Percentiles rank a stretch among this genome's conserved stretches.
These are phyloP conservation scores for Zosterops borbonicus DNA, from an alignment of 2,113 vertebrate genomes.

Conservation along the genomic window DNA sequence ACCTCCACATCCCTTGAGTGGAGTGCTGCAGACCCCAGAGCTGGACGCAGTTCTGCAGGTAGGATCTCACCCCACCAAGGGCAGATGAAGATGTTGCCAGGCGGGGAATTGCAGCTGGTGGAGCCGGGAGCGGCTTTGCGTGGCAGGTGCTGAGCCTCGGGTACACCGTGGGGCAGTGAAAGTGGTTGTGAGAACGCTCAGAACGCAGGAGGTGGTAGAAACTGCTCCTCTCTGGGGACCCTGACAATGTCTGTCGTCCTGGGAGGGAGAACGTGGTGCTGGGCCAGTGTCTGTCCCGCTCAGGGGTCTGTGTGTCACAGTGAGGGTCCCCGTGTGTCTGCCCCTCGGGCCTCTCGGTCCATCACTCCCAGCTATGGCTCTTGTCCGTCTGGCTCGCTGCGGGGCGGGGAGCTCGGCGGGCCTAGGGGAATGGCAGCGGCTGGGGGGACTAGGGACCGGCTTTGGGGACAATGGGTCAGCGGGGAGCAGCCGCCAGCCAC, in stretches of 20 bases:
- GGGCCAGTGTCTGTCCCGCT: neutral
- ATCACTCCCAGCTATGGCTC: too few species aligned
- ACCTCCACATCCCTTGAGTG: neutral
- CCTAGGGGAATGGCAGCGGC: neutral
- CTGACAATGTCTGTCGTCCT: accelerated
- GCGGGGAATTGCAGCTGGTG: accelerated
- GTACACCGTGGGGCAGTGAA: accelerated
- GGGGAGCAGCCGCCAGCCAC: neutral
- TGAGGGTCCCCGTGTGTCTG: neutral
- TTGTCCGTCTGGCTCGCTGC: neutral
- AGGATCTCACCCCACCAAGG: neutral
- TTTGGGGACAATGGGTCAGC: accelerated
- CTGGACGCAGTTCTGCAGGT: neutral
- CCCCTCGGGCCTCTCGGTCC: neutral
- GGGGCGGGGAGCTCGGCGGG: neutral
- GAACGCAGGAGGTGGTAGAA: too few species aligned
- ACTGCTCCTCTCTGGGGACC: too few species aligned
- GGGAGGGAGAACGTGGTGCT: neutral
- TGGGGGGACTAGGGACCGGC: accelerated
- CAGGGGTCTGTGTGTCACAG: neutral
- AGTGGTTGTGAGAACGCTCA: neutral
- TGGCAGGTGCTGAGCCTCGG: accelerated
- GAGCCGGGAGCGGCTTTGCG: accelerated
- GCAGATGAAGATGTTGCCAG: too few species aligned
- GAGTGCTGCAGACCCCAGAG: neutral